These are phyloP conservation scores for Pachliopta kotzebuea DNA, from an alignment of 2,888 invertebrate species.

Conservation along the genomic window DNA sequence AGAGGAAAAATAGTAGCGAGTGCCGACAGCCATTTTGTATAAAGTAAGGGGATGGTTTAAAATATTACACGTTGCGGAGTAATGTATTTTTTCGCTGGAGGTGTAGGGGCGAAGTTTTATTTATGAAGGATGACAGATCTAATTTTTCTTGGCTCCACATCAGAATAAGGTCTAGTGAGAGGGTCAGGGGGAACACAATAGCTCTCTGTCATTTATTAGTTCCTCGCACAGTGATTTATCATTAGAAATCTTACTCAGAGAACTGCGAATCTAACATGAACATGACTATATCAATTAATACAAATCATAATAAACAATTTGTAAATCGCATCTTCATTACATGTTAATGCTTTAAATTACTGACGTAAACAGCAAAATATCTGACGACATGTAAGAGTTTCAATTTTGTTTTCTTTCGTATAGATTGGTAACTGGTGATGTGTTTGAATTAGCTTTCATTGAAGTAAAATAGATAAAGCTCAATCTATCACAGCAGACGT, in stretches of 20 bases:
- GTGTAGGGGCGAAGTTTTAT: conserved; percentile 43
- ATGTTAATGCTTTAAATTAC: too few relatives aligned
- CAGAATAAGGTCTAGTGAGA: conserved; percentile 12
- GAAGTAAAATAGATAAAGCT: too few relatives aligned
- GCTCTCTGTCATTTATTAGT: conserved; percentile 8
- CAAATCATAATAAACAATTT: too few relatives aligned
- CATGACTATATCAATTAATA: too few relatives aligned
- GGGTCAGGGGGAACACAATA: conserved; percentile 20
- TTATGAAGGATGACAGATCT: conserved; percentile 54
- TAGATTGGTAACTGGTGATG: too few relatives aligned
- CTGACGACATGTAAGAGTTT: too few relatives aligned
- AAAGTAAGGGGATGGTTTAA: conserved; percentile 74
- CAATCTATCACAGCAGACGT: too few relatives aligned
- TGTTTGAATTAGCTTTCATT: too few relatives aligned
- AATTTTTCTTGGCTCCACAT: conserved; percentile 46
- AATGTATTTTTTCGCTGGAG: conserved; percentile 60
- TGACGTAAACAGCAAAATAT: too few relatives aligned
- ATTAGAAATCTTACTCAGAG: neutral
- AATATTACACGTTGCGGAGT: conserved; percentile 70
- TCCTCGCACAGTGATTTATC: conserved; percentile 17
- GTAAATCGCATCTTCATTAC: too few relatives aligned
- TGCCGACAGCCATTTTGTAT: conserved; percentile 77
- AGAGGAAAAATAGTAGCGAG: conserved; percentile 71
- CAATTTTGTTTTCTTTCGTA: too few relatives aligned
- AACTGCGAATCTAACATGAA: too few relatives aligned